Base-by-base conservation (phyloP, 2,888 invertebrate genomes). In the Rhorus exstirpatorius region DNA sequence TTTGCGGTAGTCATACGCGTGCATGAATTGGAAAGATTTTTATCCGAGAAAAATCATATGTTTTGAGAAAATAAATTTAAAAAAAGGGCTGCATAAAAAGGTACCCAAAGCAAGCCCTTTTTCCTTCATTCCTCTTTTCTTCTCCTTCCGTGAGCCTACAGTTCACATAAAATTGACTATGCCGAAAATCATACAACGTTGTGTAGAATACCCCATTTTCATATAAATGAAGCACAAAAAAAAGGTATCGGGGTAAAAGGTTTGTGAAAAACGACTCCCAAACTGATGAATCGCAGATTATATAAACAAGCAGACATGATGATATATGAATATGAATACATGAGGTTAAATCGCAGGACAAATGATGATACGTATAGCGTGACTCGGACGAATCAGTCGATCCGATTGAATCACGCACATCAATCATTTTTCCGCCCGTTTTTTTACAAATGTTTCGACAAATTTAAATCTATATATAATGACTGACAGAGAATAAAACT, bases 301-400 rank as follows among this genome's bases (percentile, higher is more conserved):
- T 75, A 3, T 51, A 65, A 4, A 58, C 46, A 38, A 68, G 31
- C 12, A 26, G 12, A 41, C 31, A 14, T 24, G 10, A 17, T 3
- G 17, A 19, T 24, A 24, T 19, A 58, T 35, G 38, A 3, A 60
- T 61, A 49, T 17, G 49, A 8, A 49, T 19, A 51, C n/a, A 35
- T 10, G 51, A 19, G 65, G 41, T 65, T 68, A 65, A 71, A 70
- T 51, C 82, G 17, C 12, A 51, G 41, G 65, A 51, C 70, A 63
- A 70, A 65, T 63, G 46, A 75, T 70, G 38, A 75, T 65, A 41
- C 63, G n/a, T n/a, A 79, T 82, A 46, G 82, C 82, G 82, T 82
- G 82, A 79, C 82, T 74, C 31, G 60, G 53, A 53, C 79, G 35
- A 79, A 82, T 82, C 75, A 82, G 58, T 76, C 70, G 70, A 53